Evolutionary conservation across 2,113 vertebrate genomes (phyloP), one percentile per base, ranked within the genome.

Genomic region (Catharus minimus): DNA sequence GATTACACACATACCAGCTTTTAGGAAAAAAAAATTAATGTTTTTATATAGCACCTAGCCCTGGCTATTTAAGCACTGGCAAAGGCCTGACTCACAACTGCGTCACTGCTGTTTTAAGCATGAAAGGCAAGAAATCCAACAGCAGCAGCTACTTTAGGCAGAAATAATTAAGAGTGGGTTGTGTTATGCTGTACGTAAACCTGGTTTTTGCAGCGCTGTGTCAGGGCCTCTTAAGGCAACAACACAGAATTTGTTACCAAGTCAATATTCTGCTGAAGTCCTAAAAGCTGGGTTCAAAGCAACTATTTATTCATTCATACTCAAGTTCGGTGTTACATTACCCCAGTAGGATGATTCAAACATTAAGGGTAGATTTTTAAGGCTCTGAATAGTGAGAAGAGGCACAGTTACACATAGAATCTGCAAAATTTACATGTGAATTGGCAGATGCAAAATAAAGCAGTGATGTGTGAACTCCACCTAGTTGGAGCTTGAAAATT

Each of bases 141-240:
- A 84, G 77, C 49, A 90, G 76, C 83, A 95, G 80, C 32, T 61
- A 95, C 76, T 94, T 79, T 9, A 86, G 82, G 88, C 77, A 95
- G 86, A 95, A 95, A 92, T 93, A 96, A 90, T 95, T 86, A 88
- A 44, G 68, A 95, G 86, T 81, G 86, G 80, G 88, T 56, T 95
- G 80, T 72, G 68, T 72, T 81, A 64, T 78, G 69, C 86, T 75
- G 76, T 53, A 67, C 82, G 75, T 13, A 68, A 55, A 72, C 3
- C 2, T 36, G 43, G 15, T 14, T 94, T 94, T 86, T 72, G 65
- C 88, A 78, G 68, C 7, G 4, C 39, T 36, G 8, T 71, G 36
- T 74, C 3, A 3, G 36, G 41, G 52, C 30, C 28, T 80, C 82
- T 90, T 68, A 90, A 83, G 92, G 65, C 36, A 81, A 68, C 11